Evolutionary conservation across 2,888 invertebrate species (phyloP), one percentile per base, ranked within the genome.

Genomic region (Augochlorella aurata): DNA sequence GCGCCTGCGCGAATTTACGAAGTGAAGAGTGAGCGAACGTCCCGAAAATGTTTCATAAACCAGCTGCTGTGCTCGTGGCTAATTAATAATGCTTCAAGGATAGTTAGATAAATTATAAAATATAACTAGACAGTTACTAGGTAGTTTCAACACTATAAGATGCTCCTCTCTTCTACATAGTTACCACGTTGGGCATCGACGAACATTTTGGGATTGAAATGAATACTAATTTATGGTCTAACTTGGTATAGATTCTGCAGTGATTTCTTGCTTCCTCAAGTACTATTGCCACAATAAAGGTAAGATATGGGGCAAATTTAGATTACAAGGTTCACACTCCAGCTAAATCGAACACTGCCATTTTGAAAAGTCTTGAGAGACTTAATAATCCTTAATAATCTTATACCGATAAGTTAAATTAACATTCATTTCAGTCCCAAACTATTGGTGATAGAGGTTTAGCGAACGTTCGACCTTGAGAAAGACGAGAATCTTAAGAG

Each of bases 1-100:
- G 21, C 54, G 24, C 16, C 54, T 58, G 49, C 21, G 29, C n/a
- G 12, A 38, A 79, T 74, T 72, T 75, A 69, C 29, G 61, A 49
- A 63, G 29, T 7, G 49, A 50, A 45, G n/a, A 69, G 44, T 70
- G 65, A 63, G 49, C 14, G 16, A 44, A 50, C 18, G n/a, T n/a
- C 12, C 10, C n/a, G 18, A n/a, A 65, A 65, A 65, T 4, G 44
- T 65, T 65, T 44, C 65, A 65, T 65, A 65, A 65, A 65, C 38
- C 44, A 44, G n/a, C n/a, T 12, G n/a, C 38, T n/a, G 9, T n/a
- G 16, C 9, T 12, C 44, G 65, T 18, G n/a, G 44, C 10, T 12
- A 65, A n/a, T 65, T 44, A 18, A 65, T 49, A 67, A 21, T 49
- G 9, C 21, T 47, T 8, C 16, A 44, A 65, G 18, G 44, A n/a